These are phyloP conservation scores for Antennarius striatus DNA, from an alignment of 2,113 vertebrate genomes.

Conservation along the genomic window DNA sequence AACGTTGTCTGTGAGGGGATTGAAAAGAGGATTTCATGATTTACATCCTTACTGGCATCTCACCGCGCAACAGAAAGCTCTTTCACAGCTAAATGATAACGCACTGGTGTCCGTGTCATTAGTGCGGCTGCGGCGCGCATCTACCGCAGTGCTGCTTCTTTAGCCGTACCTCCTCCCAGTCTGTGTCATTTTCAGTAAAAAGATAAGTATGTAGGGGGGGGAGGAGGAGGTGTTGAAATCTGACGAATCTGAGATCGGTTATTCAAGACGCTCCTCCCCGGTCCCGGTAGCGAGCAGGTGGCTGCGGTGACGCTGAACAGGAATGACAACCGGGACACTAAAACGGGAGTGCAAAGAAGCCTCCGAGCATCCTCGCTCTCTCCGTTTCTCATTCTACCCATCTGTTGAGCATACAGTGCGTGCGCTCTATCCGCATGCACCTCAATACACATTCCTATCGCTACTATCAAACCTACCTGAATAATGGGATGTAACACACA, in stretches of 20 bases:
- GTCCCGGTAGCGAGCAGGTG: conserved; percentile 63
- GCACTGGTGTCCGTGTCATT: conserved; percentile 30
- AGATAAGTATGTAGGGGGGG: background rate
- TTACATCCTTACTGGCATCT: conserved; percentile 59
- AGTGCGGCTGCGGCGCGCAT: conserved; percentile 13
- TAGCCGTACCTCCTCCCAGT: conserved; percentile 3
- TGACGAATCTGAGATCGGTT: background rate
- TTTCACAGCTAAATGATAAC: conserved; percentile 60
- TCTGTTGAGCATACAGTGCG: conserved; percentile 77
- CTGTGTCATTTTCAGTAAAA: conserved; percentile 10
- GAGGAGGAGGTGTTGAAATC: no score
- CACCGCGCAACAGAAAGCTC: conserved; percentile 55
- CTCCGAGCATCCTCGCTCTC: conserved; percentile 43
- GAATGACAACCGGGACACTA: conserved; percentile 58
- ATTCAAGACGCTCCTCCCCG: conserved; percentile 7
- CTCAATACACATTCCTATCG: conserved; percentile 31
- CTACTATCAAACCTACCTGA: conserved; percentile 9
- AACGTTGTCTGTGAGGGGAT: conserved; percentile 8
- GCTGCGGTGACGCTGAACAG: conserved; percentile 62
- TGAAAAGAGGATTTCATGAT: conserved; percentile 2
- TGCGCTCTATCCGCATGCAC: conserved; percentile 38
- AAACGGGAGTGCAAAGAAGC: conserved; percentile 49
- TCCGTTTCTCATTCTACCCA: conserved; percentile 47
- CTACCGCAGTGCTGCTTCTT: conserved; percentile 69
- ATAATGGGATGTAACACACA: conserved; percentile 5